Conservation (phyloP, 2,888 invertebrate species). For the Lycia hirtaria region DNA sequence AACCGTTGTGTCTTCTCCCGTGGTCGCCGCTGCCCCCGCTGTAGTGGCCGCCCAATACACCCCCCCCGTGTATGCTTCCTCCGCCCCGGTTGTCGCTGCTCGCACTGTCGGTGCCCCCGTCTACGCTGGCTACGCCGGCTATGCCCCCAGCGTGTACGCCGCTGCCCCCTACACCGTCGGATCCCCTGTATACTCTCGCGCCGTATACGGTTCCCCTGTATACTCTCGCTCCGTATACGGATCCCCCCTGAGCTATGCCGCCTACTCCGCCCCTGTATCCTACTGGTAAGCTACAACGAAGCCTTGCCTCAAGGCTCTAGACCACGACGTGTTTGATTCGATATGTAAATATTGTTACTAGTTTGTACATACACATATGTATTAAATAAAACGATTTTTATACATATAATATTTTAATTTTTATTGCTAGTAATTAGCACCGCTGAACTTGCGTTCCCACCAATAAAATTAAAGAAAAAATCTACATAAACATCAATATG, state of each 20-base stretch:
- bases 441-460: no score
- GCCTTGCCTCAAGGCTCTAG: constrained; percentile 36
- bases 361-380: constrained; percentile 55
- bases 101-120: constrained; percentile 45
- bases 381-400: constrained; percentile 47
- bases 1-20: constrained; percentile 35
- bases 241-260: constrained; percentile 57
- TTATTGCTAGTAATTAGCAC: not conserved
- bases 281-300: constrained; percentile 61
- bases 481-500: no score
- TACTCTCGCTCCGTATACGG: constrained; percentile 44
- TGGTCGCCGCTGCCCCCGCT: constrained; percentile 42
- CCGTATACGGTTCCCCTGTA: constrained; percentile 41
- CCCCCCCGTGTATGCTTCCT: constrained; percentile 42
- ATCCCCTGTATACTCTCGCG: constrained; percentile 40
- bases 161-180: constrained; percentile 30
- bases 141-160: constrained; percentile 34
- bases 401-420: constrained; percentile 9
- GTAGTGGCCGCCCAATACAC: constrained; percentile 43
- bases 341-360: constrained; percentile 63
- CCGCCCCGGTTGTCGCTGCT: constrained; percentile 41
- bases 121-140: constrained; percentile 31
- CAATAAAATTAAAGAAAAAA: no score
- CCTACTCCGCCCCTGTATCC: constrained; percentile 70
- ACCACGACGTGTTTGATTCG: constrained; percentile 59